Base-by-base conservation (phyloP, 2,888 invertebrate species). In the Abrostola tripartita region DNA sequence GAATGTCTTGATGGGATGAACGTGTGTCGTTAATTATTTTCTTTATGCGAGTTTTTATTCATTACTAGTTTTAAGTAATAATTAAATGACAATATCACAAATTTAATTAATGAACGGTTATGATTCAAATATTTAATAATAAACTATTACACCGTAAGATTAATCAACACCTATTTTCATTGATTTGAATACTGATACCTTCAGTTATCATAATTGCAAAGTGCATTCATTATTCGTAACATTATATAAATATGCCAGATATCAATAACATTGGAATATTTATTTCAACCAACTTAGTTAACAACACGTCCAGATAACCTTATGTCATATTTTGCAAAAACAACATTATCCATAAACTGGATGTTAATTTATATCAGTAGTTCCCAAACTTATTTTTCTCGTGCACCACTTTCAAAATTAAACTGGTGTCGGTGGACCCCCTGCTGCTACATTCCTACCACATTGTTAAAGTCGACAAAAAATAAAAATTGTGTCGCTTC, bases 281-380 rank as follows among this genome's bases (percentile, higher is more conserved):
- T 67, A 61, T 74, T 65, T 60, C 24, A 55, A 61, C 0, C 51
- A 60, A 65, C 36, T 44, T 49, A 62, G 44, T 66, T 52, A 74
- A 14, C 44, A 41, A 51, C 64, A 58, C 53, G 57, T 35, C 14
- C 24, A 24, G 71, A 76, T 78, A 78, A 76, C 71, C 76, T 65
- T 41, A 50, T 61, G 61, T 61, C 60, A 63, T 49, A 53, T 52
- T 71, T 51, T 53, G 52, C 54, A 52, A 74, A 65, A 78, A 68
- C 70, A 78, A 55, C 49, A 61, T 61, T 41, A 69, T 47, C 38
- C 52, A 38, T 14, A 10, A 14, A 58, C 47, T 40, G 49, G 11
- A 50, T 10, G 58, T n/a, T n/a, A n/a, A n/a, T n/a, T n/a, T n/a
- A n/a, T n/a, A n/a, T n/a, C n/a, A n/a, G n/a, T n/a, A n/a, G n/a